Base-by-base conservation (phyloP, 2,888 invertebrate species). In the Gari tellinella region DNA sequence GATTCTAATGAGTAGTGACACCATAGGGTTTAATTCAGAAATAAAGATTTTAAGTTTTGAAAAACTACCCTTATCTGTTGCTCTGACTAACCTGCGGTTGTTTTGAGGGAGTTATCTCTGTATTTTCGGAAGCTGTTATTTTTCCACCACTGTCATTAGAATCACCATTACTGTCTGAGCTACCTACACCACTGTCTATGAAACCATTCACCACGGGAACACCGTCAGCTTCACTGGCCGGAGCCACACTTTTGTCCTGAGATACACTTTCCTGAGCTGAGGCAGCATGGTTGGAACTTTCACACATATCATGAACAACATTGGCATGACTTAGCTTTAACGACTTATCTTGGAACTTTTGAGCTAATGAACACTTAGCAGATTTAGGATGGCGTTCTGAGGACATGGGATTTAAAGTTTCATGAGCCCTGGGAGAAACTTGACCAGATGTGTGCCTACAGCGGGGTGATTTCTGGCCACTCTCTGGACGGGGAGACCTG, bases 91-190 rank as follows among this genome's bases (percentile, higher is more conserved):
- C 31, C 31, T 7, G 10, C 46, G 55, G 55, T 48, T 55, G 55
- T 37, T 21, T 19, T 37, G 23, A 2, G 10, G 31, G 19, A 41
- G 48, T 38, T 23, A 25, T 45, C 1, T 37, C 38, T 3, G 19
- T 38, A 3, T 25, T 26, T 23, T 41, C 41, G 14, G 57, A 19
- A 2, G 48, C 14, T 23, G 41, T 48, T n/a, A 74, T 23, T 61
- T 88, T 85, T 43, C 86, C 86, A 49, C 84, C 73, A 65, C 88
- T 86, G 72, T 89, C 89, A 49, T 85, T 75, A 12, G 89, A 89
- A 51, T 89, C 89, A 45, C 87, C 88, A 77, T 86, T 89, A 68
- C 86, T 88, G 17, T 87, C 75, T n/a, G 87, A 86, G 62, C 87
- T 88, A 25, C 89, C 86, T 8, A 87, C 55, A 45, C 89, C 89